Base-by-base conservation (phyloP, 2,797 vertebrate species). In the Sebastes glaucus region DNA sequence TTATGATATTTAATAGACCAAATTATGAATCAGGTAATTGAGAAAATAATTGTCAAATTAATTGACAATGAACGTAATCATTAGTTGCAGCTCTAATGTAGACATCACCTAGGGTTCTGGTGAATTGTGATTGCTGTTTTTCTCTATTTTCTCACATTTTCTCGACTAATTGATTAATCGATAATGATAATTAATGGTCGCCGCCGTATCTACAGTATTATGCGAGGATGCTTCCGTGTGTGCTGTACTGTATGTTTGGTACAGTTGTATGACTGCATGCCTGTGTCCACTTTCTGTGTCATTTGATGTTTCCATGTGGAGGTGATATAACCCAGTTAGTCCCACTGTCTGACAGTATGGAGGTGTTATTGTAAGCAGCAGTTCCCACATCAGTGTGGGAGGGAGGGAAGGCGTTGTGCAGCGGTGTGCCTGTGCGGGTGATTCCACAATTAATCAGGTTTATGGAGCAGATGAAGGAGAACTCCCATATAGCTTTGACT, bases 371-470 rank as follows among this genome's bases (percentile, higher is more conserved):
- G 49, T 67, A 11, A 65, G 64, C 42, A 62, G 64, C 56, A 49
- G 78, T 77, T 42, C 42, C 28, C n/a, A 30, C 56, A 56, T 71
- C 42, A 62, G 14, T 65, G 82, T 79, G 27, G 64, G 74, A 66
- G 61, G 61, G 46, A 49, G 38, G 49, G 49, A 70, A 71, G 73
- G 33, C 0, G 53, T 64, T 80, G 57, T 62, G 55, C 42, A 35
- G 28, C 23, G 71, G 72, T 13, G 6, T 74, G n/a, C n/a, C 42
- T 62, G 62, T 25, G 33, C 10, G 35, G 16, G 28, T 75, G 28
- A 77, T 80, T 55, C 52, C 64, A 75, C 67, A 68, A 78, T 88
- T 85, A 87, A 87, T 91, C 82, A 72, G 23, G 52, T 84, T 82
- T 71, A 77, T 69, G 52, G 76, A 73, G 25, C 46, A 79, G 53